Evolutionary conservation across 2,113 vertebrate species (phyloP).

Genomic region (Pseudopodoces humilis): DNA sequence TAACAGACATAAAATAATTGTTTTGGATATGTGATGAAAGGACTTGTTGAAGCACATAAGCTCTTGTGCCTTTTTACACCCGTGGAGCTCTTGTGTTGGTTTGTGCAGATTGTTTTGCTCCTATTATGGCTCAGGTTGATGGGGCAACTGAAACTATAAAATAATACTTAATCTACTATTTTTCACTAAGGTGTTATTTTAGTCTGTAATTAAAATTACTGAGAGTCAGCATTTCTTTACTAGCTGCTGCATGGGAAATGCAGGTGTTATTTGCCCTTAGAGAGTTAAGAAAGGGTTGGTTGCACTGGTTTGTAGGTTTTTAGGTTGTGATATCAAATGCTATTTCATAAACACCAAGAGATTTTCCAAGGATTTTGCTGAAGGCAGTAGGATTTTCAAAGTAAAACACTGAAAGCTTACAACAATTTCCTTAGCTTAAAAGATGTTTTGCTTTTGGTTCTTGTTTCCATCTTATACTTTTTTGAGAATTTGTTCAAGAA

Average conservation of each 20-base stretch:
- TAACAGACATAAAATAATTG: background rate
- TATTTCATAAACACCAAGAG: slow-evolving; percentile 49
- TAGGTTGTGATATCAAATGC: slow-evolving; percentile 2
- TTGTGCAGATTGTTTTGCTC: slow-evolving; percentile 4
- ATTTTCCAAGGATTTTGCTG: slow-evolving; percentile 49
- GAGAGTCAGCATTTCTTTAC: slow-evolving; percentile 25
- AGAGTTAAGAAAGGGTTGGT: background rate
- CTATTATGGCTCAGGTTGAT: background rate
- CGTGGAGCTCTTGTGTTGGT: background rate
- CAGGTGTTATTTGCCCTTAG: slow-evolving; percentile 34
- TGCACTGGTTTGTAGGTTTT: slow-evolving; percentile 15
- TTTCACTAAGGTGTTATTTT: slow-evolving; percentile 47
- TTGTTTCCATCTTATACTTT: background rate
- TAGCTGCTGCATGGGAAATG: slow-evolving; percentile 3
- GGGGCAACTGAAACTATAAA: slow-evolving; percentile 27
- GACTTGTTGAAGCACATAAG: background rate
- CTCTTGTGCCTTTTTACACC: background rate
- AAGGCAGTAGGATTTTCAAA: slow-evolving; percentile 58
- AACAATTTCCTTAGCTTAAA: slow-evolving; percentile 54
- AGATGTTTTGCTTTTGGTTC: slow-evolving; percentile 50
- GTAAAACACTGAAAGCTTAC: slow-evolving; percentile 57
- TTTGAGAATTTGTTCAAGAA: slow-evolving; percentile 36
- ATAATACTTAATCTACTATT: slow-evolving; percentile 8
- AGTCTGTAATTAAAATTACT: slow-evolving; percentile 55
- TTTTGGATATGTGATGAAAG: background rate